These are phyloP conservation scores for Willowsia nigromaculata DNA, from an alignment of 2,888 invertebrate species.

Conservation along the genomic window DNA sequence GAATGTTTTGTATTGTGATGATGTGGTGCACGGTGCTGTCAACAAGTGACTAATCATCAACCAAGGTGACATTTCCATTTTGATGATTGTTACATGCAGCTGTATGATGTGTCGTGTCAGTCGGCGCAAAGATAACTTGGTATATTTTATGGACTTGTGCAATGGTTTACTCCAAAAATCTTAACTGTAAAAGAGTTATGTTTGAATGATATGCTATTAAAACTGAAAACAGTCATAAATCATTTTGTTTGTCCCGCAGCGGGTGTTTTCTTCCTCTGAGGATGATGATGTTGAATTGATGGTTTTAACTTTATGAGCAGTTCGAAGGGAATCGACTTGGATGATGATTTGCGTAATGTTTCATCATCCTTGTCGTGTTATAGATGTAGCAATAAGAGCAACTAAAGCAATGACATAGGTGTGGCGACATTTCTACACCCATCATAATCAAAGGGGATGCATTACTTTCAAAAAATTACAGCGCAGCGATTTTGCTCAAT, in stretches of 20 bases:
- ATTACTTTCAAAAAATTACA: conserved; percentile 27
- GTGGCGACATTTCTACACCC: conserved; percentile 64
- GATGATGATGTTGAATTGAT: conserved; percentile 54
- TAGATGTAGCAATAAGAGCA: conserved; percentile 11
- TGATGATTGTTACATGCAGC: conserved; percentile 42
- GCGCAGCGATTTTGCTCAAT: background rate
- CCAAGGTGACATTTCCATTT: conserved; percentile 70
- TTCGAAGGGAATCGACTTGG: conserved; percentile 25
- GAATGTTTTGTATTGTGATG: conserved; percentile 21
- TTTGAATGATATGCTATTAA: conserved; percentile 41
- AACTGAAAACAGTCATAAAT: conserved; percentile 68
- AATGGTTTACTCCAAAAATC: conserved; percentile 24
- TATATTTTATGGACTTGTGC: background rate
- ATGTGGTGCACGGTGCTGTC: conserved; percentile 45
- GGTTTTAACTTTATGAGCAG: conserved; percentile 16
- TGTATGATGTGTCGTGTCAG: background rate
- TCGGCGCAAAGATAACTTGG: background rate
- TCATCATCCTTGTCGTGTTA: conserved; percentile 1
- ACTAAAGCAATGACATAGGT: conserved; percentile 45
- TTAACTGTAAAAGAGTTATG: conserved; percentile 39
- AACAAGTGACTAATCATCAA: conserved; percentile 70
- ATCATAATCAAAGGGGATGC: background rate
- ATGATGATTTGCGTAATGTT: conserved; percentile 56
- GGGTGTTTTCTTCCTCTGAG: conserved; percentile 68
- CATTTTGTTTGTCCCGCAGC: conserved; percentile 64